Conservation (phyloP, 1,140 invertebrate genomes). For the Onthophagus taurus region DNA sequence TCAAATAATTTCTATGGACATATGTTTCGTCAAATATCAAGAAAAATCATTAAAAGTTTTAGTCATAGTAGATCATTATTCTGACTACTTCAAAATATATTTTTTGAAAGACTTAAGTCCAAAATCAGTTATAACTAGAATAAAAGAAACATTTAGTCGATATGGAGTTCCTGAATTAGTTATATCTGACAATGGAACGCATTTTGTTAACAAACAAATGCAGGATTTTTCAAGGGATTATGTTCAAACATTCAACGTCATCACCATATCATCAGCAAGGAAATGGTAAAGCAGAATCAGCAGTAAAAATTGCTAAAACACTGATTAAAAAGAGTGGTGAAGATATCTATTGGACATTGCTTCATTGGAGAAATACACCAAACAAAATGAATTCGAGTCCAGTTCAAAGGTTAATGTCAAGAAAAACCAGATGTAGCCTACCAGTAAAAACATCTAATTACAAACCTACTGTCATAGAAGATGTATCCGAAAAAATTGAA, state of each 20-base stretch:
- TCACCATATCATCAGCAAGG: constrained; percentile 26
- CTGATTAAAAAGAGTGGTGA: constrained; percentile 21
- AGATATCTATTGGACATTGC: constrained; percentile 14
- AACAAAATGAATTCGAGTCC: too few relatives aligned
- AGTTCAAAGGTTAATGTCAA: constrained; percentile 6
- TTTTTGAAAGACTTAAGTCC: constrained; percentile 15
- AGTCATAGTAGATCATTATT: constrained; percentile 12
- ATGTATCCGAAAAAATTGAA: too few relatives aligned
- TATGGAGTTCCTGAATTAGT: constrained; percentile 25
- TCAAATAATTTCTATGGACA: too few relatives aligned
- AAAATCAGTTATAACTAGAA: constrained; percentile 18
- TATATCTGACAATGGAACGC: constrained; percentile 18
- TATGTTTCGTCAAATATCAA: not conserved
- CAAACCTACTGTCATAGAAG: too few relatives aligned
- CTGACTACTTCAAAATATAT: constrained; percentile 17
- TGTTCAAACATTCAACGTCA: constrained; percentile 22
- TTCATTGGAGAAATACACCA: constrained; percentile 13
- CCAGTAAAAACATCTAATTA: too few relatives aligned
- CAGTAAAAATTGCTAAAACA: constrained; percentile 27
- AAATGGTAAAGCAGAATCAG: constrained; percentile 27
- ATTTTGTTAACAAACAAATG: constrained; percentile 17
- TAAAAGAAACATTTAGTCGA: constrained; percentile 24
- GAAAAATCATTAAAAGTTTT: not conserved
- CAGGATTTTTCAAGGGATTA: constrained; percentile 20
- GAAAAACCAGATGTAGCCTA: constrained; percentile 1